phyloP scores from a whole-genome alignment of 2,797 vertebrate genomes.

The Sternotherus odoratus region DNA sequence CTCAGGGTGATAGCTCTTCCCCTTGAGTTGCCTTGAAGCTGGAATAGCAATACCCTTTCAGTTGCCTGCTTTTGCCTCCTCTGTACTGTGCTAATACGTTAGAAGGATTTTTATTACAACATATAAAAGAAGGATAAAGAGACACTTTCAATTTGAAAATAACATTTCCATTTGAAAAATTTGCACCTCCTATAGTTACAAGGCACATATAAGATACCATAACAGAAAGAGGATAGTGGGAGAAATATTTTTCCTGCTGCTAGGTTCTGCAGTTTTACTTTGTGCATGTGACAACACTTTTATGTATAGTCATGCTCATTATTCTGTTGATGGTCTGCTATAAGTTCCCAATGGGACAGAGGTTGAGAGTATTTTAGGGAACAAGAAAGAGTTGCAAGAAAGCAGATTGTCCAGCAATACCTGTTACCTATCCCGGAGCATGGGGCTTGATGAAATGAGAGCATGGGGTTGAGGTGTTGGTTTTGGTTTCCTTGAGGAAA shows the following conservation, averaged over 20 bases:
- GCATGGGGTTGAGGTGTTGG: neutral
- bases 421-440: neutral
- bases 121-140: neutral
- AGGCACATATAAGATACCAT: neutral
- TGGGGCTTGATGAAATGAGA: neutral
- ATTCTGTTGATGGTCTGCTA: neutral
- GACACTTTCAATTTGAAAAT: neutral
- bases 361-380: neutral
- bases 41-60: conserved; percentile 15
- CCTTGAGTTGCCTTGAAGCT: conserved; percentile 3
- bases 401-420: neutral
- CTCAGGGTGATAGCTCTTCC: conserved; percentile 36
- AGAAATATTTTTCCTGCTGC: neutral
- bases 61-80: conserved; percentile 1
- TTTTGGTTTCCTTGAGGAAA: neutral
- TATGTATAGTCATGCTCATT: neutral
- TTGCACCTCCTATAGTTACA: neutral
- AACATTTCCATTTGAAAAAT: neutral
- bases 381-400: neutral
- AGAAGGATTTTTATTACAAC: neutral
- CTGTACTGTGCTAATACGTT: neutral
- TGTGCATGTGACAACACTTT: neutral
- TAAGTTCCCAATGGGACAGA: neutral
- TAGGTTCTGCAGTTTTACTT: neutral
- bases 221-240: neutral